These are phyloP conservation scores for Penelope pileata DNA, from an alignment of 2,113 vertebrate genomes.

Conservation along the genomic window DNA sequence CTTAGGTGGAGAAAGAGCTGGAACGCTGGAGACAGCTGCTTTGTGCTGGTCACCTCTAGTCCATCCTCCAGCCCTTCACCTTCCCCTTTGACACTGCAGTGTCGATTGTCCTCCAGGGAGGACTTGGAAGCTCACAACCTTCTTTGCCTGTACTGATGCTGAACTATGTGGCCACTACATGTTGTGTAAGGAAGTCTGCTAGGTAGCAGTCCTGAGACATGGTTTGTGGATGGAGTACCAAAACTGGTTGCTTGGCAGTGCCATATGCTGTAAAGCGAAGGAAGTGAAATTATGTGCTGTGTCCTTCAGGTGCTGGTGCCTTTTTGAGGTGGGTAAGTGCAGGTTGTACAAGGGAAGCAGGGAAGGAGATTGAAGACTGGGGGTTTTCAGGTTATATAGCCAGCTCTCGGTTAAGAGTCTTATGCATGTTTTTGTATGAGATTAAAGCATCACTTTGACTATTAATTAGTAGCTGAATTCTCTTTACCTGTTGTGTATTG, in stretches of 20 bases:
- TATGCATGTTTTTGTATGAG: not conserved
- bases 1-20: not conserved
- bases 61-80: rapidly evolving
- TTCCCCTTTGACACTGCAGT: not conserved
- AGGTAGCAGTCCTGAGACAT: not conserved
- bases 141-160: not conserved
- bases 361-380: not conserved
- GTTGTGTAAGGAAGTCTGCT: not conserved
- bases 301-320: not conserved
- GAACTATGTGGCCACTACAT: rapidly evolving
- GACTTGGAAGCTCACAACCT: not conserved
- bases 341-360: not conserved
- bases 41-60: not conserved
- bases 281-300: not conserved
- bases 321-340: not conserved
- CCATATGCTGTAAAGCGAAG: not conserved
- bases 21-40: not conserved
- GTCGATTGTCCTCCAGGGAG: not conserved
- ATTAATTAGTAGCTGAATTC: not conserved
- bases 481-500: not conserved
- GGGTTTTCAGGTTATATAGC: not conserved
- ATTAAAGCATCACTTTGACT: not conserved
- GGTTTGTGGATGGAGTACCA: not conserved
- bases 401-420: not conserved
- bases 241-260: not conserved